Evolutionary conservation across 2,888 invertebrate genomes (phyloP), one percentile per base, ranked within the genome.

Genomic region (Amblyjoppa fuscipennis): DNA sequence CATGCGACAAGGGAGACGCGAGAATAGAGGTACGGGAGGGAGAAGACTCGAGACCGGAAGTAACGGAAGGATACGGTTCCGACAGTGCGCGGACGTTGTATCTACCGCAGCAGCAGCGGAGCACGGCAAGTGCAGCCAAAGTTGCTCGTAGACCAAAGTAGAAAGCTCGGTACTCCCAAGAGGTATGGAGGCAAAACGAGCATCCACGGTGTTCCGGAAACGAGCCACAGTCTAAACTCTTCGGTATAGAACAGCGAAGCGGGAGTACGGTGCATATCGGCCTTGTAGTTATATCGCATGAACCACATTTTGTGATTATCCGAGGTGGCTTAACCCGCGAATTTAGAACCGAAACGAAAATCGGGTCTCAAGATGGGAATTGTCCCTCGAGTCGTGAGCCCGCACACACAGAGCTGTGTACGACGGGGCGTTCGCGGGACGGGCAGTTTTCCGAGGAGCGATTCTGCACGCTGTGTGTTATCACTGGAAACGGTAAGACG

Each of bases 61-160:
- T 80, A 74, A 76, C 84, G 87, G 88, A 88, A 87, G 88, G 87
- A 88, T 88, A 79, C 78, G 75, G 70, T 83, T 81, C 76, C 87
- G 86, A 84, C 85, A 83, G 73, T 70, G 70, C 83, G 71, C 83
- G 71, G 75, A 79, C 71, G 83, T 70, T 68, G 56, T 78, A 81
- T 73, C 38, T 38, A 16, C 45, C 34, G 20, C 64, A 28, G 28
- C 41, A 41, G 61, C 61, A 20, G 61, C 31, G 61, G 28, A 13
- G 31, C 45, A 45, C 3, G 45, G 73, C 83, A 71, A 82, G 82
- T 82, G 82, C 76, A 85, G 61, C 80, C 75, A 80, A 85, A 85
- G 82, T 85, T 85, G 73, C 76, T 76, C 79, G 79, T 75, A 59
- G 82, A 73, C 79, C 82, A 80, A 77, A 85, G 85, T 83, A 80